A percentile compares a stretch with the other conserved stretches of the same genome.
Evolutionary conservation across 2,888 invertebrate species (phyloP).

Genomic region (Tachina fera): DNA sequence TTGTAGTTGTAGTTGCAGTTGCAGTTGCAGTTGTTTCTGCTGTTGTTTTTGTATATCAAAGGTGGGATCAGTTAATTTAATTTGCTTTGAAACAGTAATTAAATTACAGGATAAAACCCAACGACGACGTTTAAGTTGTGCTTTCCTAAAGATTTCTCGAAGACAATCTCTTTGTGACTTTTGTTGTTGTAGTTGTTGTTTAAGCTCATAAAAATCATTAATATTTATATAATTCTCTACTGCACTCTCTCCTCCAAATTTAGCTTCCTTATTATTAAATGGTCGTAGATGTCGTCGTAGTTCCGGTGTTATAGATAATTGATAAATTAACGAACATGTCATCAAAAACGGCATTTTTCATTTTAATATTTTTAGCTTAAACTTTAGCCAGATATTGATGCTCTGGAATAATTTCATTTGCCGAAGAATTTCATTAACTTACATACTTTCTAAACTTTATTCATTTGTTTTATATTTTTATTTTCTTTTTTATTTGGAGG

Average conservation of each 20-base stretch:
- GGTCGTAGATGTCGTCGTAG: slow-evolving; percentile 58
- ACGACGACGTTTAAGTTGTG: slow-evolving; percentile 62
- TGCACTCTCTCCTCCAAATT: slow-evolving; percentile 21
- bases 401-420: slow-evolving; percentile 65
- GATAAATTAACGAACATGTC: slow-evolving; percentile 61
- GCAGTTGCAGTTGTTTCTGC: slow-evolving; percentile 47
- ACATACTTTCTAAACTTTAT: slow-evolving; percentile 6
- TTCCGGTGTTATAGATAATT: slow-evolving; percentile 62
- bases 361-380: slow-evolving; percentile 65
- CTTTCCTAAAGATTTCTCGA: slow-evolving; percentile 51
- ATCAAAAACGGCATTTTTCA: slow-evolving; percentile 71
- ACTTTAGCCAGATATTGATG: slow-evolving; percentile 66
- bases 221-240: slow-evolving; percentile 43
- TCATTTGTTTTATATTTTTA: not conserved
- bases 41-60: slow-evolving; percentile 69
- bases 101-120: slow-evolving; percentile 69
- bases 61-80: slow-evolving; percentile 73
- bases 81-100: slow-evolving; percentile 63
- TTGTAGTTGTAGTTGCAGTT: slow-evolving; percentile 43
- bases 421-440: slow-evolving; percentile 18
- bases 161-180: slow-evolving; percentile 58
- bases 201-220: slow-evolving; percentile 61
- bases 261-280: slow-evolving; percentile 49
- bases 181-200: slow-evolving; percentile 54
- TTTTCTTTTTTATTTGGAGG: slow-evolving; percentile 30